phyloP scores from a whole-genome alignment of 1,140 invertebrate species.

The Amphibalanus amphitrite region DNA sequence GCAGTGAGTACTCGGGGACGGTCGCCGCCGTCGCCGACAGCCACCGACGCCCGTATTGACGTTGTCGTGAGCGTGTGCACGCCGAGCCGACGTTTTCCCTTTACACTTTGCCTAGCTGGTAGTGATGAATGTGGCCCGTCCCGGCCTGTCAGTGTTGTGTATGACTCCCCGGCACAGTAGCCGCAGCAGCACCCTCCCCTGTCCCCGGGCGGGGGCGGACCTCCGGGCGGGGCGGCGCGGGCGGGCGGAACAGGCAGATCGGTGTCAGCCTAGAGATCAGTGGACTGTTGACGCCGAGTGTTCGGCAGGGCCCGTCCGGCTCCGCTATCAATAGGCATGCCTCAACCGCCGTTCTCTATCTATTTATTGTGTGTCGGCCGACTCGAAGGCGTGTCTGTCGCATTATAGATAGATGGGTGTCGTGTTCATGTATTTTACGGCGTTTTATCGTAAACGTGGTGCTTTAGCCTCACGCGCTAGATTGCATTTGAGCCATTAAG shows the following conservation, averaged over 20 bases:
- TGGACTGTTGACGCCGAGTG: no score
- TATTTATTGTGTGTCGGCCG: background rate
- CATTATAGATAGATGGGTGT: background rate
- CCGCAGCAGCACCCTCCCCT: background rate
- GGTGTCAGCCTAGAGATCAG: no score
- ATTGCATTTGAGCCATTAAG: no score
- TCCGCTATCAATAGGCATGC: background rate
- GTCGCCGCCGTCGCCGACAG: no score
- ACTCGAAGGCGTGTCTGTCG: background rate
- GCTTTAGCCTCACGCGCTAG: background rate
- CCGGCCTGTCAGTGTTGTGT: background rate
- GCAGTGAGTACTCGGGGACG: background rate
- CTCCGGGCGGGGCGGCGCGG: no score
- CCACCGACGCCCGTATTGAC: background rate
- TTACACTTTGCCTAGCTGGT: background rate
- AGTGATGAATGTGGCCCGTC: background rate
- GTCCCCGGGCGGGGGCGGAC: no score
- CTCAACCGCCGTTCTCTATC: background rate
- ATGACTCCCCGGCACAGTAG: background rate
- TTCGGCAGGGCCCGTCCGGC: no score
- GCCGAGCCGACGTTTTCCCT: background rate
- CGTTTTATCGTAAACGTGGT: background rate
- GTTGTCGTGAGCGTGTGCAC: background rate
- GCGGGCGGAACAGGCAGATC: no score
- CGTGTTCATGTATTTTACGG: background rate